phyloP scores from a whole-genome alignment of 2,113 vertebrate genomes.

The Pseudonaja textilis region DNA sequence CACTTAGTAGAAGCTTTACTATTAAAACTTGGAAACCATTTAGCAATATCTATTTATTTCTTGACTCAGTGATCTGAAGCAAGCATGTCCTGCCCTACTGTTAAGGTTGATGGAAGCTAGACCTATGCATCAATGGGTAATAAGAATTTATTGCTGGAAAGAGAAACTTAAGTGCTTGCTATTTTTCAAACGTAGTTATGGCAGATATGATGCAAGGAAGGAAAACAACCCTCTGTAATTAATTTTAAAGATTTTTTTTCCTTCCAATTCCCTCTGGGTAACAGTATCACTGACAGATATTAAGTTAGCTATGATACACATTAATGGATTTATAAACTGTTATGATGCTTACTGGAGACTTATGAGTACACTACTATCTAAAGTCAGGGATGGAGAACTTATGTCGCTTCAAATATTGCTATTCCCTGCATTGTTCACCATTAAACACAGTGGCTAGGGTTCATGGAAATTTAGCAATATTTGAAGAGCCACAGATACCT shows the following conservation, averaged over 20 bases:
- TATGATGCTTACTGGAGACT: not conserved
- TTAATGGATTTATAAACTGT: not conserved
- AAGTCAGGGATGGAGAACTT: not conserved
- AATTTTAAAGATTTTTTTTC: not conserved
- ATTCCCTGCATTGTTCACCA: not conserved
- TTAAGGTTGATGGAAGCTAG: not conserved
- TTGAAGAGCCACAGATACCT: not conserved
- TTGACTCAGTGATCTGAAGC: not conserved
- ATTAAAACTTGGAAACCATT: constrained; percentile 15
- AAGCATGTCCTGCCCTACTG: not conserved
- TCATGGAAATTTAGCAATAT: not conserved
- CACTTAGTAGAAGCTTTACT: not conserved
- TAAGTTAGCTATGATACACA: not conserved
- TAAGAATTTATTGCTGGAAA: not conserved
- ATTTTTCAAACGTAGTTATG: not conserved
- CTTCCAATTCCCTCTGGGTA: not conserved
- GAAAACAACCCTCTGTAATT: accelerated
- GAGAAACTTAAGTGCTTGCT: not conserved
- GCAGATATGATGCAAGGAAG: not conserved
- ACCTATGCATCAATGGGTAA: not conserved
- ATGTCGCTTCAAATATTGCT: not conserved
- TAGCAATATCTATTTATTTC: not conserved
- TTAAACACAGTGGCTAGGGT: not conserved
- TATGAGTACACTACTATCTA: not conserved
- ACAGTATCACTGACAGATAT: not conserved